Percentiles rank a stretch among this genome's conserved stretches.
Conservation (phyloP, 1,140 invertebrate species). For the Drosophila auraria region DNA sequence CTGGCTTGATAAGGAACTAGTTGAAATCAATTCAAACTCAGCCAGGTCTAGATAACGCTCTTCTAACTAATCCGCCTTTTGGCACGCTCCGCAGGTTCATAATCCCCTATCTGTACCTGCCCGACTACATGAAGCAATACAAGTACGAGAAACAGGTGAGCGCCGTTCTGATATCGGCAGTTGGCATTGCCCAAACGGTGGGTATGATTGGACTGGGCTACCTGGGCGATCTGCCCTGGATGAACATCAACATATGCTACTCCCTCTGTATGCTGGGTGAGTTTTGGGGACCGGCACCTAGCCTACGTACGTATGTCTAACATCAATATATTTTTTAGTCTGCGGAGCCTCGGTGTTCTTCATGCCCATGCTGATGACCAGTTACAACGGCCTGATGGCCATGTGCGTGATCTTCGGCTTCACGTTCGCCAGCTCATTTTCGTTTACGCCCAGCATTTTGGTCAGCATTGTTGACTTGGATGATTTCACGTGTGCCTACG, state of each 20-base stretch:
- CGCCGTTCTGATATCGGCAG: constrained; percentile 91
- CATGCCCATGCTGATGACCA: constrained; percentile 89
- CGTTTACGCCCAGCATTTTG: constrained; percentile 94
- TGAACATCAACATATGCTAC: constrained; percentile 93
- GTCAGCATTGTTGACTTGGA: constrained; percentile 86
- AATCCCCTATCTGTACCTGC: constrained; percentile 95
- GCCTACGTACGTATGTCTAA: not conserved
- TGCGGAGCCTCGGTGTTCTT: constrained; percentile 90
- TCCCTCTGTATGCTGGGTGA: constrained; percentile 89
- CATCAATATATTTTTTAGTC: constrained; percentile 67
- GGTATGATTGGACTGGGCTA: constrained; percentile 96
- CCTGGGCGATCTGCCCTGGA: constrained; percentile 94
- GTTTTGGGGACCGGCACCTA: constrained; percentile 13
- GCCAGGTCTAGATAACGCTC: constrained; percentile 1
- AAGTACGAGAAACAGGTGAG: constrained; percentile 90
- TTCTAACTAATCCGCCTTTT: constrained; percentile 13
- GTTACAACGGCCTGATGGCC: constrained; percentile 87
- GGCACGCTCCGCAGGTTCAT: constrained; percentile 87
- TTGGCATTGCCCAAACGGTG: constrained; percentile 95
- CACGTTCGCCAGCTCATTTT: constrained; percentile 94
- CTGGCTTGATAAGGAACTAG: constrained; percentile 41
- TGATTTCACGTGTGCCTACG: constrained; percentile 94
- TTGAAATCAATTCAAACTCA: constrained; percentile 22
- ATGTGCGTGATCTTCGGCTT: constrained; percentile 91
- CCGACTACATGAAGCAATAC: constrained; percentile 89